These are phyloP conservation scores for Petrocephalus zakoni DNA, from an alignment of 2,113 vertebrate species.

Conservation along the genomic window DNA sequence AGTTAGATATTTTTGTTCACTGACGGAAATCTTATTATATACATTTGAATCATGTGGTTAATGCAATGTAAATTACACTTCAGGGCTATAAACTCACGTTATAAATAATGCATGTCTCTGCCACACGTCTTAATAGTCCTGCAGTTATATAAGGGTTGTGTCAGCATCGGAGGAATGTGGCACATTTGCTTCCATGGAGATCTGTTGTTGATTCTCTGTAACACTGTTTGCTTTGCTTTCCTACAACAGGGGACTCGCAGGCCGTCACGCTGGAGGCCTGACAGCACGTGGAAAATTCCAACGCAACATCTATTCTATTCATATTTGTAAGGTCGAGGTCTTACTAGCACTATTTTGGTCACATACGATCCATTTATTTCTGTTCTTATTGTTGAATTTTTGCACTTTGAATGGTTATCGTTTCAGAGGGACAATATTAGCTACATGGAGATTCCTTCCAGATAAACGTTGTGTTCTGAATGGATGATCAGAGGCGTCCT, in stretches of 20 bases:
- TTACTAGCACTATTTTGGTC: background rate
- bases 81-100: background rate
- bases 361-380: background rate
- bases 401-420: background rate
- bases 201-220: constrained; percentile 43
- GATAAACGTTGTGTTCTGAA: background rate
- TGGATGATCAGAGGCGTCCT: background rate
- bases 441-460: background rate
- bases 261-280: background rate
- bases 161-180: constrained; percentile 30
- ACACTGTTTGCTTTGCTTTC: constrained; percentile 31
- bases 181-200: constrained; percentile 35
- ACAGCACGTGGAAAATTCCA: background rate
- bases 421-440: background rate
- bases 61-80: constrained; percentile 12
- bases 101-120: constrained; percentile 2
- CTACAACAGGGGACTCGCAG: background rate
- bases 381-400: background rate
- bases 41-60: background rate
- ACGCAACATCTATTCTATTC: background rate
- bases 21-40: background rate
- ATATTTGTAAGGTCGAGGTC: background rate
- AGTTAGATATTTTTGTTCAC: constrained; percentile 1
- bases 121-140: constrained; percentile 1
- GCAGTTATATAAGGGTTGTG: constrained; percentile 35